Percentiles rank a stretch among this genome's conserved stretches.
Conservation (phyloP, 2,113 vertebrate genomes). For the Channa argus region DNA sequence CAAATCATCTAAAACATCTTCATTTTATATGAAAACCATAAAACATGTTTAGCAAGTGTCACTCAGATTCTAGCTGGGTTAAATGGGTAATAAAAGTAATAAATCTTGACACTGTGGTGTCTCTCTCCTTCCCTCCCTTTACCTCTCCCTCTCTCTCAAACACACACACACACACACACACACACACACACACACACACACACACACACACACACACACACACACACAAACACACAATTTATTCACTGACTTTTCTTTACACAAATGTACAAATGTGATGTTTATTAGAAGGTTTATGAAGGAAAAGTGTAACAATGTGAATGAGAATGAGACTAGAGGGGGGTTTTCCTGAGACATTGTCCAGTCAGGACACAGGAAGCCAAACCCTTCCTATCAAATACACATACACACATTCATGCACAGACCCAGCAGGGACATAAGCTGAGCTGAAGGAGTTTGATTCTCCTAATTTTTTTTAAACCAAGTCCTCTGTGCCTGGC, state of each 20-base stretch:
- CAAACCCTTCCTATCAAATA: conserved; percentile 71
- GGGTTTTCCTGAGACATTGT: conserved; percentile 66
- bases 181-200: not conserved
- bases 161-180: conserved; percentile 1
- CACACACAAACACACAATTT: conserved; percentile 13
- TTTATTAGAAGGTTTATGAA: conserved; percentile 56
- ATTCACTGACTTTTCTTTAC: not conserved
- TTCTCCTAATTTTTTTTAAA: conserved; percentile 56
- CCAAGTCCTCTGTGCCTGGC: conserved; percentile 51
- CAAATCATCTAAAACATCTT: conserved; percentile 34
- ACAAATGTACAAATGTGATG: conserved; percentile 14
- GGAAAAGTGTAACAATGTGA: conserved; percentile 55
- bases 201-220: not conserved
- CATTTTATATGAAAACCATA: conserved; percentile 48
- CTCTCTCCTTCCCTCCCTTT: not conserved
- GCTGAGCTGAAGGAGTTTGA: conserved; percentile 29
- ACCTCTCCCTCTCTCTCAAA: no score
- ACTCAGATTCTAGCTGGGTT: conserved; percentile 26
- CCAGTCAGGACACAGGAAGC: conserved; percentile 72
- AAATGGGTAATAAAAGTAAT: conserved; percentile 41
- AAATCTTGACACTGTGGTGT: not conserved
- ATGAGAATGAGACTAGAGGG: conserved; percentile 46
- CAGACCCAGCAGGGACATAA: conserved; percentile 50
- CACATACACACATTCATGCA: conserved; percentile 27
- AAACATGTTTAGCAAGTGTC: conserved; percentile 56